Conservation (phyloP, 2,888 invertebrate genomes). For the Dexiosoma caninum region DNA sequence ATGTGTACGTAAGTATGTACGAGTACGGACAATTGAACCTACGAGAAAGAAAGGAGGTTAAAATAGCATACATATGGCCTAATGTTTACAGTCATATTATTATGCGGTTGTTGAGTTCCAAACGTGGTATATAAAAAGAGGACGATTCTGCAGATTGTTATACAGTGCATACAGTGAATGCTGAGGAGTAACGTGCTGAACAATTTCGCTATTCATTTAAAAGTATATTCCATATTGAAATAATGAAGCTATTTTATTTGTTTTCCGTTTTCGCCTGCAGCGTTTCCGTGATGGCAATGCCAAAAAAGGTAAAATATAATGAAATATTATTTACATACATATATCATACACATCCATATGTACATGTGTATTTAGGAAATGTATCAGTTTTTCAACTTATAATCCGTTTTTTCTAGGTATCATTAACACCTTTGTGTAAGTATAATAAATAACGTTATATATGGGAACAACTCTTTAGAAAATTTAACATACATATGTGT, state of each 20-base stretch:
- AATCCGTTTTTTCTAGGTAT: conserved; percentile 28
- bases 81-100: not conserved
- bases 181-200: conserved; percentile 6
- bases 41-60: not conserved
- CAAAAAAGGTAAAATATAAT: conserved; percentile 52
- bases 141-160: not conserved
- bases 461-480: not conserved
- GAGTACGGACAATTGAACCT: not conserved
- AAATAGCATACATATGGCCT: conserved; percentile 13
- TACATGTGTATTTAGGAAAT: not conserved
- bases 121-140: conserved; percentile 51
- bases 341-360: not conserved
- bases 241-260: conserved; percentile 52
- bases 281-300: conserved; percentile 48
- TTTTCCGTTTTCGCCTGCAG: conserved; percentile 34
- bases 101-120: not conserved
- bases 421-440: conserved; percentile 55
- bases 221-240: not conserved
- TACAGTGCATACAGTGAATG: conserved; percentile 37
- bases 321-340: no score
- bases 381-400: not conserved
- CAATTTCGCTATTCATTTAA: not conserved
- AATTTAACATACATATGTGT: not conserved
- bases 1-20: not conserved
- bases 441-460: not conserved